Conservation (phyloP, 2,113 vertebrate species). For the Arvicanthis niloticus region DNA sequence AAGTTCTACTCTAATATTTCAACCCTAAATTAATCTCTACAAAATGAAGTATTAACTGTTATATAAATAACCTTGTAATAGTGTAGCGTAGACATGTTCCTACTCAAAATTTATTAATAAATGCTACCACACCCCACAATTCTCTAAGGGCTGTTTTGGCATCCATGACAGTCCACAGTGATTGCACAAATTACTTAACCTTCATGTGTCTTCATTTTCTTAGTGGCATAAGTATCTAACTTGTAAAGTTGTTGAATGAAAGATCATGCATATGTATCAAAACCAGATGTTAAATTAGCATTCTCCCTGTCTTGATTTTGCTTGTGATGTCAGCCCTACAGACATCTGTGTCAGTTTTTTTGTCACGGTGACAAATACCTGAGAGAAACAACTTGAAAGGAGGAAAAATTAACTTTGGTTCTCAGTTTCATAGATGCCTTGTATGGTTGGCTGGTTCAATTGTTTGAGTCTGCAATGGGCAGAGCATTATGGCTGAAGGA, state of each 20-base stretch:
- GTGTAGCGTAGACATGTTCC: not conserved
- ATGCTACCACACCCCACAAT: not conserved
- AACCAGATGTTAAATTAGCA: not conserved
- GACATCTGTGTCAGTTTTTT: not conserved
- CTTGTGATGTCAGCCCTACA: not conserved
- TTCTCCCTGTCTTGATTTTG: constrained; percentile 26
- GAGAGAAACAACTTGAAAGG: not conserved
- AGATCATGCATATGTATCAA: constrained; percentile 3
- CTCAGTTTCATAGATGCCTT: not conserved
- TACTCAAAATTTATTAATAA: not conserved
- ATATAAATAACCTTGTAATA: not conserved
- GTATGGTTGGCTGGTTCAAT: not conserved
- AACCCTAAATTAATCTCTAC: not conserved
- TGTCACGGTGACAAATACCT: not conserved
- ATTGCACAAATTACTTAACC: not conserved
- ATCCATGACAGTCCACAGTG: not conserved
- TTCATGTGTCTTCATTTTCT: not conserved
- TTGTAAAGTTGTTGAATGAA: not conserved
- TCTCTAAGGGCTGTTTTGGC: not conserved
- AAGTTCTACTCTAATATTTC: not conserved
- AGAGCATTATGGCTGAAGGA: not conserved
- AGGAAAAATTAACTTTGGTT: not conserved
- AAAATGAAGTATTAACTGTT: not conserved
- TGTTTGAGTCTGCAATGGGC: not conserved
- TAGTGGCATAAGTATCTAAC: not conserved